Conservation (phyloP, 2,888 invertebrate genomes). For the Platerodrilus igneus region DNA sequence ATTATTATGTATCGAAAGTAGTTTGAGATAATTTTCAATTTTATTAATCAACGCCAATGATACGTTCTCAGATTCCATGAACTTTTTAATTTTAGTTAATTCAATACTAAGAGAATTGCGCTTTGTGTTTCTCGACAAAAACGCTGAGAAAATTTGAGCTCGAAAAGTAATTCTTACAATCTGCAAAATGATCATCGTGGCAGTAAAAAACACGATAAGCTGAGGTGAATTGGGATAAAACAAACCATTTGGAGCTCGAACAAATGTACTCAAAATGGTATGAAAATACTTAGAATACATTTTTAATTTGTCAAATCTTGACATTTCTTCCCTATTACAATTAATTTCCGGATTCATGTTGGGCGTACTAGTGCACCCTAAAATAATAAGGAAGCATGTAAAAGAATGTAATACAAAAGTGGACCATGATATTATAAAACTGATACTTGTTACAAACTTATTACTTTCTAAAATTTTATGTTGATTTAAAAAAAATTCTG, state of each 20-base stretch:
- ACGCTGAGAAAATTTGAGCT: constrained; percentile 5
- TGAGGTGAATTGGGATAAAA: constrained; percentile 3
- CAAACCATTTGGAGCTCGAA: background rate
- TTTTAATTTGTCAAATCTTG: background rate
- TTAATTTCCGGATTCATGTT: constrained; percentile 7
- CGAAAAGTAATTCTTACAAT: background rate
- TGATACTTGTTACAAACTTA: constrained; percentile 4
- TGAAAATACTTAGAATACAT: constrained; percentile 2
- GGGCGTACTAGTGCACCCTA: constrained; percentile 1
- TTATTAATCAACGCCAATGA: constrained; percentile 1
- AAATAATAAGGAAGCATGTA: constrained; percentile 9
- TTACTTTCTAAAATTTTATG: constrained; percentile 13
- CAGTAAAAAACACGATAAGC: background rate
- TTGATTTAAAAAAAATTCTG: constrained; percentile 8
- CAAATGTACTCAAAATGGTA: background rate
- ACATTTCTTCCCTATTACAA: background rate
- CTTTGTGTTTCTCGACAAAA: constrained; percentile 4
- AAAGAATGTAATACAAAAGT: constrained; percentile 9
- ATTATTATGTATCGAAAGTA: constrained; percentile 9
- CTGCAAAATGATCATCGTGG: constrained; percentile 1
- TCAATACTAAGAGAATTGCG: background rate
- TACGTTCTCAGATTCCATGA: constrained; percentile 5
- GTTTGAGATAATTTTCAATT: constrained; percentile 5
- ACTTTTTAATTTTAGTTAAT: background rate
- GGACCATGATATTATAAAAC: constrained; percentile 11